These are phyloP conservation scores for Atethmia centrago DNA, from an alignment of 2,888 invertebrate genomes.

Conservation along the genomic window DNA sequence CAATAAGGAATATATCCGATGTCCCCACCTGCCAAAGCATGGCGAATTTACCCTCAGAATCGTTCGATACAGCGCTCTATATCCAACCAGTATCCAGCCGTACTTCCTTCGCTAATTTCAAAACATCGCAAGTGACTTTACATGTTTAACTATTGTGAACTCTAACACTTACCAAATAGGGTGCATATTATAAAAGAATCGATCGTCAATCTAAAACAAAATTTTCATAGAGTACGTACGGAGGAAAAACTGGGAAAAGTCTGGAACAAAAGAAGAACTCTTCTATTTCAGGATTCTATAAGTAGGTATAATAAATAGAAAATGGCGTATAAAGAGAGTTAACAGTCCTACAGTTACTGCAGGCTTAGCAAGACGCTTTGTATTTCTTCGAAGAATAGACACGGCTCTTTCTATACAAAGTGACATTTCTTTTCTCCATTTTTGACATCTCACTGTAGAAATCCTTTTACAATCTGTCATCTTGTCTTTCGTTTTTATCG, in stretches of 20 bases:
- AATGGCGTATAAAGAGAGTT: neutral
- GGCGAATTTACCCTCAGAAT: constrained; percentile 24
- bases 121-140: neutral
- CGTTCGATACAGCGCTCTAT: constrained; percentile 50
- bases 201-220: neutral
- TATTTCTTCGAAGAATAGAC: too few relatives aligned
- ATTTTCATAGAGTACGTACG: neutral
- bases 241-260: constrained; percentile 28
- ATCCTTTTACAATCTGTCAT: too few relatives aligned
- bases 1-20: neutral
- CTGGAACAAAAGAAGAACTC: constrained; percentile 24
- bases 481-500: too few relatives aligned
- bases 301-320: neutral
- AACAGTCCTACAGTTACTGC: neutral
- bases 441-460: too few relatives aligned
- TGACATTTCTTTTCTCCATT: too few relatives aligned
- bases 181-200: neutral
- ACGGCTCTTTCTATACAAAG: too few relatives aligned
- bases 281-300: constrained; percentile 25
- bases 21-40: constrained; percentile 7
- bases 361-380: too few relatives aligned
- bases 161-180: fast-evolving
- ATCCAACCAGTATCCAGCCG: constrained; percentile 12
- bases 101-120: neutral
- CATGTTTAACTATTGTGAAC: neutral